These are phyloP conservation scores for Chironomus riparius DNA, from an alignment of 2,888 invertebrate species.

Conservation along the genomic window DNA sequence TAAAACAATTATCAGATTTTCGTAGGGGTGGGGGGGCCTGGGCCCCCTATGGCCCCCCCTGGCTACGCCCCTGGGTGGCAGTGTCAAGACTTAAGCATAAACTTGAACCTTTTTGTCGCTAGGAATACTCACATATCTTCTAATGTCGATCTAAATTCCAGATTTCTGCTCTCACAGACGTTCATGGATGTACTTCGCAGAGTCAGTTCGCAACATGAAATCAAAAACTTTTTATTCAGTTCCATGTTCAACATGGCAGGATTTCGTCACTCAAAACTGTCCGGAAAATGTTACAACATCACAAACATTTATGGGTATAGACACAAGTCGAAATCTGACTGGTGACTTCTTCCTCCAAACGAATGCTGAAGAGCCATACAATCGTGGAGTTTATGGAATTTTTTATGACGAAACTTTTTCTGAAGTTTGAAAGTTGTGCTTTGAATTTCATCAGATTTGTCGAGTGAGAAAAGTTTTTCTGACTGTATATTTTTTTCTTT, in stretches of 20 bases:
- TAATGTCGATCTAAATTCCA: not conserved
- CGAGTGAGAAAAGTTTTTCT: no score
- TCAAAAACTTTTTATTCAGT: constrained; percentile 32
- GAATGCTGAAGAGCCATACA: not conserved
- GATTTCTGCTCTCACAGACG: constrained; percentile 22
- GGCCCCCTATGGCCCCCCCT: no score
- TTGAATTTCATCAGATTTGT: no score
- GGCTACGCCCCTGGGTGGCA: no score
- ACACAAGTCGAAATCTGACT: not conserved
- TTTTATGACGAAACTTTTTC: not conserved
- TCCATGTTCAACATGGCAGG: not conserved
- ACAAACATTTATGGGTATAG: constrained; percentile 9
- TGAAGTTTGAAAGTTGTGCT: not conserved
- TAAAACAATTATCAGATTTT: no score
- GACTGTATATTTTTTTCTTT: no score
- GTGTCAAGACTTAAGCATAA: no score
- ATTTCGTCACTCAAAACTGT: constrained; percentile 3
- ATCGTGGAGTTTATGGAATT: not conserved
- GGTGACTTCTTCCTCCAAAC: constrained; percentile 20
- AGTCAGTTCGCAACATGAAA: constrained; percentile 30
- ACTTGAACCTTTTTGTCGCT: no score
- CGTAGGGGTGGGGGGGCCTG: no score
- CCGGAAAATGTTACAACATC: not conserved
- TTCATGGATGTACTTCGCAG: constrained; percentile 19
- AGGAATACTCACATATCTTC: not conserved